These are phyloP conservation scores for Lemur catta DNA, from an alignment of 2,797 vertebrate species.

Conservation along the genomic window DNA sequence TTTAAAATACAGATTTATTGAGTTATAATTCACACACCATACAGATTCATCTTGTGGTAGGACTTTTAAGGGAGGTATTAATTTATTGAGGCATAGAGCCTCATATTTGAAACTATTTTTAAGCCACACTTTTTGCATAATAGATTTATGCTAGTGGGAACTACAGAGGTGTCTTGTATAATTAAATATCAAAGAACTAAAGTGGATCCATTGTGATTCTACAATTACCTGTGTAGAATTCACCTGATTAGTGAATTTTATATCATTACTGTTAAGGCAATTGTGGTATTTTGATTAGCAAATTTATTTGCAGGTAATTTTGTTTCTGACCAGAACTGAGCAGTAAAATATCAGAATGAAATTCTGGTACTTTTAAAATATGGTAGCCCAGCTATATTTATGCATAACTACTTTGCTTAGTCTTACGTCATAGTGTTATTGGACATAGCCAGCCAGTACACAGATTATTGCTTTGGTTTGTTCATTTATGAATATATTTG, in stretches of 20 bases:
- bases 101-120: neutral
- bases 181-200: neutral
- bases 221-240: neutral
- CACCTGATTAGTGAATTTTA: neutral
- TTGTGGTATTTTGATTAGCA: neutral
- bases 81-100: neutral
- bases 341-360: neutral
- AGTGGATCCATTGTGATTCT: neutral
- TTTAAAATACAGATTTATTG: conserved; percentile 22
- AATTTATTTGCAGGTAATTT: conserved; percentile 38
- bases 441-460: neutral
- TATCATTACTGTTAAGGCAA: neutral
- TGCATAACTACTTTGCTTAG: neutral
- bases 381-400: neutral
- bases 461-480: neutral
- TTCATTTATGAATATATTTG: neutral
- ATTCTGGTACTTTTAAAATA: neutral
- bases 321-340: conserved; percentile 4
- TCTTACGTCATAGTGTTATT: neutral
- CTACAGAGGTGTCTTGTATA: neutral
- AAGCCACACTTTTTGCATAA: neutral
- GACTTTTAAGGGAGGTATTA: neutral
- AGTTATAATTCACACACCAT: neutral
- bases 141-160: neutral
- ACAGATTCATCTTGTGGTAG: neutral